Evolutionary conservation across 2,113 vertebrate genomes (phyloP).

Genomic region (Atlantisia rogersi): DNA sequence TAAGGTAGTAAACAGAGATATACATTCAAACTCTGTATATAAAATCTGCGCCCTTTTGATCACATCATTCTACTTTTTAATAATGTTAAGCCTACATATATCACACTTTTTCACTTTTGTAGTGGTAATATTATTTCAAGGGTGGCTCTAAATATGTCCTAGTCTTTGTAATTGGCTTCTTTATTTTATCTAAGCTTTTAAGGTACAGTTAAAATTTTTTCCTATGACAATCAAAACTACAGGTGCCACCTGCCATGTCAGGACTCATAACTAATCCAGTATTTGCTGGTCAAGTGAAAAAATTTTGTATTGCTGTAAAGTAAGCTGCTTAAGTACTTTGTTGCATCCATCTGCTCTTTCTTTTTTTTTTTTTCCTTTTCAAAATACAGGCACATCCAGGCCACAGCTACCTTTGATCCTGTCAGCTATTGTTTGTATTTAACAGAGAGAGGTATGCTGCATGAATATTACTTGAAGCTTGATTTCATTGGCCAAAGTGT

Average conservation of each 20-base stretch:
- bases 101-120: neutral
- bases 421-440: neutral
- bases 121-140: neutral
- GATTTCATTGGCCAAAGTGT: neutral
- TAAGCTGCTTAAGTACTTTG: slow-evolving; percentile 51
- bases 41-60: neutral
- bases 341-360: slow-evolving; percentile 39
- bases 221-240: neutral
- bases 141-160: neutral
- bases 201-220: neutral
- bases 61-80: neutral
- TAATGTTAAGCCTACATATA: neutral
- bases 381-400: neutral
- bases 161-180: neutral
- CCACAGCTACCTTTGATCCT: slow-evolving; percentile 6
- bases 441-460: neutral
- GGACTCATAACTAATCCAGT: slow-evolving; percentile 55
- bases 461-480: neutral
- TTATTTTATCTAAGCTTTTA: neutral
- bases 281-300: slow-evolving; percentile 45
- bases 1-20: neutral
- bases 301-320: slow-evolving; percentile 8
- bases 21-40: neutral
- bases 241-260: slow-evolving; percentile 36
- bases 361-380: neutral